phyloP scores from a whole-genome alignment of 2,797 vertebrate genomes.

The Takifugu rubripes region DNA sequence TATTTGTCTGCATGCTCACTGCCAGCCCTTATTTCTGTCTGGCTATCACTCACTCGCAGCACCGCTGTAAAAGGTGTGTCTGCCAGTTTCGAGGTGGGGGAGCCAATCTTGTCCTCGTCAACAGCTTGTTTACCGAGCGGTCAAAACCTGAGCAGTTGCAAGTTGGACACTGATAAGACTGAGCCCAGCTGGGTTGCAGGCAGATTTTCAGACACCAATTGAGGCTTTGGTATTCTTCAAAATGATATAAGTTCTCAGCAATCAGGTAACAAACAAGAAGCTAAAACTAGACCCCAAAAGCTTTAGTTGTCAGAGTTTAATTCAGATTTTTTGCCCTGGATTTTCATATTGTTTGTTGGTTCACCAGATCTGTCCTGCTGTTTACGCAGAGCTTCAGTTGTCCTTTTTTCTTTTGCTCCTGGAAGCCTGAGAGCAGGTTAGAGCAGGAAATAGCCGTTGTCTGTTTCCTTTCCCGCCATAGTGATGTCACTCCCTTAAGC shows the following conservation, averaged over 20 bases:
- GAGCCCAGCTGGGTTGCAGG: neutral
- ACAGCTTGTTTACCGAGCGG: conserved; percentile 25
- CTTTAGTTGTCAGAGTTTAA: too few relatives aligned
- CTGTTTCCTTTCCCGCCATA: conserved; percentile 32
- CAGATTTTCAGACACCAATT: too few relatives aligned
- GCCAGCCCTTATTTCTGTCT: conserved; percentile 18
- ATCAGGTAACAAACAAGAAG: too few relatives aligned
- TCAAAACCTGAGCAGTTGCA: conserved; percentile 23
- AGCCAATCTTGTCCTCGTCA: conserved; percentile 59
- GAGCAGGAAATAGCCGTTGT: conserved; percentile 9
- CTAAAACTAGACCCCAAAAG: too few relatives aligned
- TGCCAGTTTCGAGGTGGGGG: conserved; percentile 47
- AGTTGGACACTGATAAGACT: conserved; percentile 11
- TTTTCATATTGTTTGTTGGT: neutral
- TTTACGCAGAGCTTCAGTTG: neutral
- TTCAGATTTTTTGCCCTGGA: neutral
- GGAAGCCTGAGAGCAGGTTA: conserved; percentile 18
- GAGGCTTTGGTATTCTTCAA: too few relatives aligned
- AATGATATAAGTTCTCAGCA: too few relatives aligned
- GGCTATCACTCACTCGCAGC: conserved; percentile 27
- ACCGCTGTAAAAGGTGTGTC: conserved; percentile 27
- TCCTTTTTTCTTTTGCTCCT: conserved; percentile 12
- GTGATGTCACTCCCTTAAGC: conserved; percentile 39
- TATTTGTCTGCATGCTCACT: conserved; percentile 20
- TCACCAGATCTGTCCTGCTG: neutral